A percentile compares a stretch with the other conserved stretches of the same genome.
phyloP scores from a whole-genome alignment of 2,888 invertebrate genomes.

The Diplolepis rosae region DNA sequence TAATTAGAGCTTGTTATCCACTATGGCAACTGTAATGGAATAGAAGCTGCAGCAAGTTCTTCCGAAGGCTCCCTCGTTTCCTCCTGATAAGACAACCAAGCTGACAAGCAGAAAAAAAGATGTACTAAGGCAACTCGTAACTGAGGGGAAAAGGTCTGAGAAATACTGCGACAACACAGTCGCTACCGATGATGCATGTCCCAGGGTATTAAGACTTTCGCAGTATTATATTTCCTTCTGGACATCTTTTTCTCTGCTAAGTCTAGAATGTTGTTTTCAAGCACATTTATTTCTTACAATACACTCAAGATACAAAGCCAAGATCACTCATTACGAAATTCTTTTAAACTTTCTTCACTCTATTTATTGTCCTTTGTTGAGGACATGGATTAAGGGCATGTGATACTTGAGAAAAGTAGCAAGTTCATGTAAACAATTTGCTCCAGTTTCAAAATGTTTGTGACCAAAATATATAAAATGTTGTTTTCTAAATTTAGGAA shows the following conservation, averaged over 20 bases:
- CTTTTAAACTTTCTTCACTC: neutral
- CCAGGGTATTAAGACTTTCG: conserved; percentile 31
- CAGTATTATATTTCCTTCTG: conserved; percentile 22
- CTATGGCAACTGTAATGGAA: neutral
- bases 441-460: too few relatives aligned
- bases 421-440: too few relatives aligned
- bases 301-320: neutral
- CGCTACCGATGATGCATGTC: conserved; percentile 69
- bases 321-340: neutral
- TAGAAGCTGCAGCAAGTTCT: conserved; percentile 12
- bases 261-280: neutral
- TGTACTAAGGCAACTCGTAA: conserved; percentile 17
- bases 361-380: neutral
- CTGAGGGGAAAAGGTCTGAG: conserved; percentile 38
- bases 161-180: conserved; percentile 64
- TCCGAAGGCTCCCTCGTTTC: neutral
- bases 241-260: neutral
- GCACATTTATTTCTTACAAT: conserved; percentile 2
- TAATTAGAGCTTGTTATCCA: neutral
- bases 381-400: too few relatives aligned
- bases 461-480: too few relatives aligned
- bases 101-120: conserved; percentile 24
- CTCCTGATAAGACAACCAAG: conserved; percentile 9
- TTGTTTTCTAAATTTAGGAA: too few relatives aligned
- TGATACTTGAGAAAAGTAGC: too few relatives aligned